These are phyloP conservation scores for Raja brachyura DNA, from an alignment of 2,113 vertebrate genomes.

Conservation along the genomic window DNA sequence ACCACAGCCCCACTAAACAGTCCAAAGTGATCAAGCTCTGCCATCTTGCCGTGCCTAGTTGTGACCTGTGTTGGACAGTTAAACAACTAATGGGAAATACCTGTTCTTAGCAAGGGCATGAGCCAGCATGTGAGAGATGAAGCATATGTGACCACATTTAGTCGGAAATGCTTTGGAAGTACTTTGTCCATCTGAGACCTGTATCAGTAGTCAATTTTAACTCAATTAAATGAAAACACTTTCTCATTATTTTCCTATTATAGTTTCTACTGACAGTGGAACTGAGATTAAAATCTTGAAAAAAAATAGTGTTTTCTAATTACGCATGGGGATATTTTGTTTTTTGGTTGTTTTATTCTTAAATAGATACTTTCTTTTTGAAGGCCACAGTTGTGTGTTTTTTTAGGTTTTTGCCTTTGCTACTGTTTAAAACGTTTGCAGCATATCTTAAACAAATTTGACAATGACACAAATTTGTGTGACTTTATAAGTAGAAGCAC, in stretches of 20 bases:
- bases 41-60: too few relatives aligned
- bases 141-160: too few relatives aligned
- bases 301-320: not conserved
- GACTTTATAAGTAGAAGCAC: not conserved
- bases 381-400: not conserved
- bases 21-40: too few relatives aligned
- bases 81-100: too few relatives aligned
- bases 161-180: not conserved
- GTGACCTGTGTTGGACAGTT: too few relatives aligned
- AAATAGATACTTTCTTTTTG: not conserved
- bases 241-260: not conserved
- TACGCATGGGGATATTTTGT: not conserved
- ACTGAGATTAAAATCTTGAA: not conserved
- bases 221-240: not conserved
- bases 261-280: not conserved
- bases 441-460: not conserved
- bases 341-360: not conserved
- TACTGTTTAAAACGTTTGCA: not conserved
- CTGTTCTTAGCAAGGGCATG: too few relatives aligned
- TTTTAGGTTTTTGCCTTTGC: not conserved
- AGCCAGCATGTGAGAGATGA: too few relatives aligned
- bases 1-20: not conserved
- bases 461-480: too few relatives aligned
- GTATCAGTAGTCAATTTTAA: not conserved
- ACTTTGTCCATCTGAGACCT: not conserved